Conservation (phyloP, 2,888 invertebrate genomes). For the Drosophila kuntzei region DNA sequence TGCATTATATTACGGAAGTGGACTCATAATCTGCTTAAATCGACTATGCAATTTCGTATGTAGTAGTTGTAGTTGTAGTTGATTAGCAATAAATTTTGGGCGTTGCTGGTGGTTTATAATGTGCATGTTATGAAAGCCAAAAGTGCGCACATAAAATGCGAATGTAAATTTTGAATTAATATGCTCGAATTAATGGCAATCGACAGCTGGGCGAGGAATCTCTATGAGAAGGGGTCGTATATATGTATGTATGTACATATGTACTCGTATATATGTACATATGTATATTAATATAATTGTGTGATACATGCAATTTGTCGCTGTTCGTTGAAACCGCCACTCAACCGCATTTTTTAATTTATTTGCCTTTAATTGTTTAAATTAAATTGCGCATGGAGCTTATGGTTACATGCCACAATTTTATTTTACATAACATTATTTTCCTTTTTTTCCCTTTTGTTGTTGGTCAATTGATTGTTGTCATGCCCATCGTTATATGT, state of each 20-base stretch:
- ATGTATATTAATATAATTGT: slow-evolving; percentile 1
- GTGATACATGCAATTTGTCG: slow-evolving; percentile 61
- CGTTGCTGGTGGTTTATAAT: slow-evolving; percentile 30
- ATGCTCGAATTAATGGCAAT: slow-evolving; percentile 75
- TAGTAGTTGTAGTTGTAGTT: slow-evolving; percentile 18
- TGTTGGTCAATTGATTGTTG: slow-evolving; percentile 33
- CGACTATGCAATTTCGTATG: slow-evolving; percentile 13
- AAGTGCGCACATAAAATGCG: slow-evolving; percentile 59
- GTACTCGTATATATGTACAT: background rate
- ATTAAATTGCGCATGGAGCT: slow-evolving; percentile 66
- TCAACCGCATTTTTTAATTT: slow-evolving; percentile 75
- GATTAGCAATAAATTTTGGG: slow-evolving; percentile 53
- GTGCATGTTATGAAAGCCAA: slow-evolving; percentile 64
- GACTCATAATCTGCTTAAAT: slow-evolving; percentile 37
- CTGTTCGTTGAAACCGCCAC: slow-evolving; percentile 51
- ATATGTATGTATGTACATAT: slow-evolving; percentile 3
- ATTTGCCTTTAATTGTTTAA: slow-evolving; percentile 79
- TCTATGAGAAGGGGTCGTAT: slow-evolving; percentile 3
- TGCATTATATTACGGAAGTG: slow-evolving; percentile 9
- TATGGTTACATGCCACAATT: slow-evolving; percentile 54
- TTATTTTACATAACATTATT: slow-evolving; percentile 13
- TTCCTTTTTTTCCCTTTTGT: background rate
- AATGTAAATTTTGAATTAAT: slow-evolving; percentile 71
- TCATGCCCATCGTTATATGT: slow-evolving; percentile 4
- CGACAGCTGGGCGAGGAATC: slow-evolving; percentile 44